Evolutionary conservation across 1,140 invertebrate species (phyloP).

Genomic region (Lycorma delicatula): DNA sequence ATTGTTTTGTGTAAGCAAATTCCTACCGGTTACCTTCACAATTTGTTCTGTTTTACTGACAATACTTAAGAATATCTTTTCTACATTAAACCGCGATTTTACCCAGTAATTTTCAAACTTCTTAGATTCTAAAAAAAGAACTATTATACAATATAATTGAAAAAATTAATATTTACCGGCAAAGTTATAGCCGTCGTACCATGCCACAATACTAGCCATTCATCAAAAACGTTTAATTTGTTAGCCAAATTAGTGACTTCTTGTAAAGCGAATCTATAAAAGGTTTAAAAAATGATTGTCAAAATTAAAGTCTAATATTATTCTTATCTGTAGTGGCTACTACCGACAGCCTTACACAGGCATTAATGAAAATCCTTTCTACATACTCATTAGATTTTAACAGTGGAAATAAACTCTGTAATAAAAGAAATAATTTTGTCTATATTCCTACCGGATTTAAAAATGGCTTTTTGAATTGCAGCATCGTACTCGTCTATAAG

Average conservation of each 20-base stretch:
- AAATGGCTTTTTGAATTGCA: background rate
- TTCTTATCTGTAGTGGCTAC: background rate
- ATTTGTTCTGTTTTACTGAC: too few relatives aligned
- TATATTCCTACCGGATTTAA: background rate
- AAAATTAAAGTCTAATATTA: background rate
- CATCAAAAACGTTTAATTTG: background rate
- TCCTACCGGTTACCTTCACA: too few relatives aligned
- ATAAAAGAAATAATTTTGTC: background rate
- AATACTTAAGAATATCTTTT: too few relatives aligned
- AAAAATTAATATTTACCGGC: too few relatives aligned
- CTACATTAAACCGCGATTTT: too few relatives aligned
- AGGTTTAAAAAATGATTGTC: too few relatives aligned
- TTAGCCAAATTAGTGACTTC: background rate
- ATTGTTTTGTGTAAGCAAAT: too few relatives aligned
- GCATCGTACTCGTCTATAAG: background rate
- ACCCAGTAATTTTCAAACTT: too few relatives aligned
- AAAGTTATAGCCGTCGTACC: background rate
- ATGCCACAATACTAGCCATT: background rate
- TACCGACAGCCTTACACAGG: background rate
- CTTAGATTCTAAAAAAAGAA: too few relatives aligned
- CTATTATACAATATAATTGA: too few relatives aligned
- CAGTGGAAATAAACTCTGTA: background rate
- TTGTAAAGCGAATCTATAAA: background rate
- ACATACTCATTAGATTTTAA: background rate
- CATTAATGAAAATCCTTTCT: background rate